phyloP scores from a whole-genome alignment of 2,888 invertebrate genomes.

The Volucella inflata region DNA sequence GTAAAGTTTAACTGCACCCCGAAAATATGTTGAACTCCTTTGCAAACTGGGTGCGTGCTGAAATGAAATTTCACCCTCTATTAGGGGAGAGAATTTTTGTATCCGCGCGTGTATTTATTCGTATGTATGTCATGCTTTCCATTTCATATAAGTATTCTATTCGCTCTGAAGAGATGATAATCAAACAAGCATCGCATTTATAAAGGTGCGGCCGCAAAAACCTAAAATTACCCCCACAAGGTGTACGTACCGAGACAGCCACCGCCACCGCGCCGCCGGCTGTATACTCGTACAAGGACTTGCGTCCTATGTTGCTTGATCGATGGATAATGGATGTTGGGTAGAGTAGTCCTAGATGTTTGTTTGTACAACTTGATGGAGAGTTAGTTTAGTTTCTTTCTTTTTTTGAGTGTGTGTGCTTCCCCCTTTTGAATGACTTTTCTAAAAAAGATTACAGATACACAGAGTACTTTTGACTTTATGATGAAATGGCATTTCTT shows the following conservation, averaged over 20 bases:
- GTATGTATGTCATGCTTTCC: conserved; percentile 25
- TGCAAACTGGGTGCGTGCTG: conserved; percentile 66
- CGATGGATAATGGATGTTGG: conserved; percentile 71
- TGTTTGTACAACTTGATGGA: conserved; percentile 25
- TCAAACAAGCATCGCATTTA: conserved; percentile 75
- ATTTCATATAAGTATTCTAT: conserved; percentile 6
- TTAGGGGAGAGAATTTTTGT: conserved; percentile 37
- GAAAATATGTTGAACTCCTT: conserved; percentile 32
- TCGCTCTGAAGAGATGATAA: conserved; percentile 72
- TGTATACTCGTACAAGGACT: conserved; percentile 55
- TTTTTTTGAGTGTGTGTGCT: conserved; percentile 10
- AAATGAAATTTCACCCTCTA: conserved; percentile 71
- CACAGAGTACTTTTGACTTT: background rate
- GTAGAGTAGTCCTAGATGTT: conserved; percentile 45
- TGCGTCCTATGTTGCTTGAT: conserved; percentile 68
- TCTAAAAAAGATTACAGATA: conserved; percentile 22
- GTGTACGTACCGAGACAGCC: background rate
- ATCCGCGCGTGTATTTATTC: conserved; percentile 57
- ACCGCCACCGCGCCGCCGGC: too few species aligned
- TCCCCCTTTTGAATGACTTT: background rate
- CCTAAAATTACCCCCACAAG: conserved; percentile 45
- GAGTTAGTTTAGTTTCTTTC: conserved; percentile 23
- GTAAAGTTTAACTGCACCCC: conserved; percentile 61
- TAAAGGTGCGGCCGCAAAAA: conserved; percentile 63
- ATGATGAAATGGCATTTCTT: conserved; percentile 54